Evolutionary conservation across 2,888 invertebrate species (phyloP).

Genomic region (Aporophyla lueneburgensis): DNA sequence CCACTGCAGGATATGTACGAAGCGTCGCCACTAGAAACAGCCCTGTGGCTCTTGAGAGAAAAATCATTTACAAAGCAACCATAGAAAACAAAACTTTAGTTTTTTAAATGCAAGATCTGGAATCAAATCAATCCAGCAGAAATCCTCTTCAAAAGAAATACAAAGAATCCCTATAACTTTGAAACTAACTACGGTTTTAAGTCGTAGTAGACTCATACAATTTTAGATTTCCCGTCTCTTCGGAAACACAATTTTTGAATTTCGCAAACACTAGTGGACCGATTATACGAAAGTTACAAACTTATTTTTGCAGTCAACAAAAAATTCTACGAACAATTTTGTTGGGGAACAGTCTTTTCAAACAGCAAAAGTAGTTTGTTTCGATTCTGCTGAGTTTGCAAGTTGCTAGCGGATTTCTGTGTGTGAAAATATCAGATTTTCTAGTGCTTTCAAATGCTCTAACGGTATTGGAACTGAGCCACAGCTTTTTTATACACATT

Average conservation of each 20-base stretch:
- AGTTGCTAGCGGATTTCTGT: conserved; percentile 28
- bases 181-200: conserved; percentile 12
- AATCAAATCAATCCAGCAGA: not conserved
- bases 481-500: conserved; percentile 17
- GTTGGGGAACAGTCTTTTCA: conserved; percentile 7
- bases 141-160: not conserved
- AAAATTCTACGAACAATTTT: conserved; percentile 1
- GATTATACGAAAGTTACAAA: conserved; percentile 46
- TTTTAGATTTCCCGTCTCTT: conserved; percentile 15
- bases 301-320: conserved; percentile 7
- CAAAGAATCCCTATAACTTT: conserved; percentile 16
- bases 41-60: not conserved
- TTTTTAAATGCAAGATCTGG: not conserved
- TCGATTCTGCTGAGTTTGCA: conserved; percentile 31
- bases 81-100: not conserved
- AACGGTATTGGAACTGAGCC: conserved; percentile 25
- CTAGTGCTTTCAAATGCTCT: conserved; percentile 46
- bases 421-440: conserved; percentile 59
- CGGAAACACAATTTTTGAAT: conserved; percentile 43
- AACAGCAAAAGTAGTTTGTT: conserved; percentile 32
- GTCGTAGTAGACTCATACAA: conserved; percentile 24
- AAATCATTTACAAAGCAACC: not conserved
- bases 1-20: not conserved
- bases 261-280: conserved; percentile 39
- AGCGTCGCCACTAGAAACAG: not conserved